phyloP scores from a whole-genome alignment of 92 coral and sea anemone species.

The Parazoanthus swiftii region DNA sequence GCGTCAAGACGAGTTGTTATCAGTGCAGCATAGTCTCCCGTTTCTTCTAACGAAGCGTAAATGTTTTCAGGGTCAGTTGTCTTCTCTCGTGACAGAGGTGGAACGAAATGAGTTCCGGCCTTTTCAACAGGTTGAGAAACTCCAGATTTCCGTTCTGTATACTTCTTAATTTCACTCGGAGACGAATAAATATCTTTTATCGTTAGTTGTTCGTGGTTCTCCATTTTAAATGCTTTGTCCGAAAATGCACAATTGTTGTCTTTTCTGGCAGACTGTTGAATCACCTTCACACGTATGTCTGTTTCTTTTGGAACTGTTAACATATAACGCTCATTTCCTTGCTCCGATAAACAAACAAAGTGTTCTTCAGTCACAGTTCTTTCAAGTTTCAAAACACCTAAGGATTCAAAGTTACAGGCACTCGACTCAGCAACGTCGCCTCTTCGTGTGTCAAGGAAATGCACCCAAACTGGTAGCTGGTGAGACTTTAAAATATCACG shows the following conservation, averaged over 20 bases:
- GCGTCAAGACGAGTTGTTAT: not conserved
- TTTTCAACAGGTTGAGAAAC: not conserved
- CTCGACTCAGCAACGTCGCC: not conserved
- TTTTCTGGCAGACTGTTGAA: not conserved
- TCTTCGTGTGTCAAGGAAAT: not conserved
- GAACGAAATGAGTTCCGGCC: not conserved
- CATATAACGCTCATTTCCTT: constrained; percentile 2
- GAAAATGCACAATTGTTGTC: not conserved
- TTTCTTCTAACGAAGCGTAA: constrained; percentile 7
- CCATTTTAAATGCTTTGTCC: not conserved
- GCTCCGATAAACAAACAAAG: constrained; percentile 17
- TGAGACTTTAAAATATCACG: constrained; percentile 3
- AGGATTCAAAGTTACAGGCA: not conserved
- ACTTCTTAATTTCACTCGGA: constrained; percentile 4
- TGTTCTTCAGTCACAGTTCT: not conserved
- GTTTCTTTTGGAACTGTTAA: constrained; percentile 3
- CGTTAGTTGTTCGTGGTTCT: not conserved
- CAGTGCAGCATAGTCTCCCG: not conserved
- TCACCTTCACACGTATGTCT: constrained; percentile 9
- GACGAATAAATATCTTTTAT: not conserved
- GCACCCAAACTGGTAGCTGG: not conserved
- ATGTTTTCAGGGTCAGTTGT: not conserved
- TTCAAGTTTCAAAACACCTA: constrained; percentile 21
- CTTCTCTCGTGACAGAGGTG: not conserved
- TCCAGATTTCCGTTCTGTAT: not conserved